Percentiles rank a stretch among this genome's conserved stretches.
phyloP scores from a whole-genome alignment of 2,797 vertebrate species.

The Microtus obscurus region DNA sequence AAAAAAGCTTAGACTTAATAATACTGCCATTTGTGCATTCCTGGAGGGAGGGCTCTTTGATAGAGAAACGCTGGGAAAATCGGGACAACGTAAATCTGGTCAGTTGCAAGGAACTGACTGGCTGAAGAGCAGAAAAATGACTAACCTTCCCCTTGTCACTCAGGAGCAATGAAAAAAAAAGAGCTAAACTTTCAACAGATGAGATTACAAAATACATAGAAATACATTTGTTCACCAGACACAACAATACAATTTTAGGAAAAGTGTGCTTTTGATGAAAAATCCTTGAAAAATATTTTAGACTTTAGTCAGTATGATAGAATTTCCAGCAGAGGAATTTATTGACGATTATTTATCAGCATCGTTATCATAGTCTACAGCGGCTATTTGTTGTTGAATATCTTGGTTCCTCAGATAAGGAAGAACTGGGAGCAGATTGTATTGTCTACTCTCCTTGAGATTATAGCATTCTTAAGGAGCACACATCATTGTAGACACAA shows the following conservation, averaged over 20 bases:
- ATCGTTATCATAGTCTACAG: neutral
- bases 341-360: neutral
- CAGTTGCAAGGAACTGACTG: constrained; percentile 41
- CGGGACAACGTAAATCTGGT: constrained; percentile 43
- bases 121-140: constrained; percentile 56
- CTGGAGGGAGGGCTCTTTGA: constrained; percentile 33
- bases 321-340: neutral
- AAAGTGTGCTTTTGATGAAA: constrained; percentile 48
- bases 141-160: neutral
- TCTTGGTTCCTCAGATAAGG: neutral
- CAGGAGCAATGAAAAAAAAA: neutral
- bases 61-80: constrained; percentile 1
- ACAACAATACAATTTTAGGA: constrained; percentile 1
- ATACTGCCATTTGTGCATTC: neutral
- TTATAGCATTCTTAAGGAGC: neutral
- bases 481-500: neutral
- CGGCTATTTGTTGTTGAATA: neutral
- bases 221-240: neutral
- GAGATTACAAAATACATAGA: constrained; percentile 17
- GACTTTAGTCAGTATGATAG: neutral
- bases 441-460: neutral
- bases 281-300: constrained; percentile 27
- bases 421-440: neutral
- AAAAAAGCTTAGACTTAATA: constrained; percentile 3
- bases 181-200: neutral